Conservation (phyloP, 1,140 invertebrate genomes). For the Augochlora pura region DNA sequence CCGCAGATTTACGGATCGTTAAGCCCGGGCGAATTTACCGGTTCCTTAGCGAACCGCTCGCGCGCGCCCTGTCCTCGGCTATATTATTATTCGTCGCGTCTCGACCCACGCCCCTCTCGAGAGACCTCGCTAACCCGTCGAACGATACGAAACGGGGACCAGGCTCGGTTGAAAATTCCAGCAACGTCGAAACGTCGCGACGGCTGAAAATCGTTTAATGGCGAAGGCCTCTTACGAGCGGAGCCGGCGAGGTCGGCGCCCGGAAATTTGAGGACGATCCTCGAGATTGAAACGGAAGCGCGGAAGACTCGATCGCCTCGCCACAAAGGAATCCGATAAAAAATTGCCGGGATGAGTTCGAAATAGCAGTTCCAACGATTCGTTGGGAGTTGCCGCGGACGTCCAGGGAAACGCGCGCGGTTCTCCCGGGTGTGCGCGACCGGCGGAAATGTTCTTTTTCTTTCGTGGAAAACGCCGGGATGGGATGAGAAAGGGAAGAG, state of each 20-base stretch:
- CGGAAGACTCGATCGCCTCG: neutral
- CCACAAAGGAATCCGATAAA: constrained; percentile 11
- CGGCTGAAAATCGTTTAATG: neutral
- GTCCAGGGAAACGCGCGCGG: neutral
- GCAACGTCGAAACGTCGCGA: neutral
- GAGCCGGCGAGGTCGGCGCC: neutral
- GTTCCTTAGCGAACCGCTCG: constrained; percentile 34
- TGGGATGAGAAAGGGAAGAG: too few relatives aligned
- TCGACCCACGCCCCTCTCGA: constrained; percentile 25
- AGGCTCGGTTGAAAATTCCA: neutral
- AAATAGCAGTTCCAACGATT: neutral
- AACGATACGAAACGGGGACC: too few relatives aligned
- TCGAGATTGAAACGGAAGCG: neutral
- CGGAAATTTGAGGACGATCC: constrained; percentile 4
- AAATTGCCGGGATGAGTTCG: constrained; percentile 20
- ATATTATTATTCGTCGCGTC: constrained; percentile 51
- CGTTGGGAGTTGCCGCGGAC: neutral
- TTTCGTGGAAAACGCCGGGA: neutral
- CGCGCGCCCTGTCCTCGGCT: constrained; percentile 21
- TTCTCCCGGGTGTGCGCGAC: neutral
- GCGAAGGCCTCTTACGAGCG: neutral
- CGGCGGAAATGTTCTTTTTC: constrained; percentile 41
- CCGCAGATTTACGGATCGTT: constrained; percentile 61
- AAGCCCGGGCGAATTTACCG: constrained; percentile 55
- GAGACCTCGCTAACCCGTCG: too few relatives aligned